These are phyloP conservation scores for Crepidodera aurea DNA, from an alignment of 2,888 invertebrate genomes.

Conservation along the genomic window DNA sequence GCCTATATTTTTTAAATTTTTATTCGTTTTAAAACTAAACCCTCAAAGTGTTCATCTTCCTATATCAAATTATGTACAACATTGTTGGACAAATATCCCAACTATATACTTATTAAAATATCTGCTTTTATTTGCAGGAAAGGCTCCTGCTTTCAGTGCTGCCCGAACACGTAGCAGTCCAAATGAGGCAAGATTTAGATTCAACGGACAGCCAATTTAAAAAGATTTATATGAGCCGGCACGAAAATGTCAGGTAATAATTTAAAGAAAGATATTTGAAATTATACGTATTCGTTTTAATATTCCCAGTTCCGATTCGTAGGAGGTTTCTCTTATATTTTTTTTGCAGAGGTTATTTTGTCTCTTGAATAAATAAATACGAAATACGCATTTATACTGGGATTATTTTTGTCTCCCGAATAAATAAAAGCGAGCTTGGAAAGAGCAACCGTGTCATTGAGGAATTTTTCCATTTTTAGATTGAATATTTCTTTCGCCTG, in stretches of 20 bases:
- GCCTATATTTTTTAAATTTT: too few relatives aligned
- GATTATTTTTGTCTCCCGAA: too few relatives aligned
- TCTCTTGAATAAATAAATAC: neutral
- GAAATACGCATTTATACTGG: too few relatives aligned
- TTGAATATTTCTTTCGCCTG: too few relatives aligned
- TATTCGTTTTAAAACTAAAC: too few relatives aligned
- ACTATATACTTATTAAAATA: too few relatives aligned
- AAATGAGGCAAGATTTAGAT: conserved; percentile 94
- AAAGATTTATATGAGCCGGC: conserved; percentile 96
- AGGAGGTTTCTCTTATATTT: neutral
- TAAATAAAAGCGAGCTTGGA: too few relatives aligned
- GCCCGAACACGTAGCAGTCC: conserved; percentile 95
- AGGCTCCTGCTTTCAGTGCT: conserved; percentile 89
- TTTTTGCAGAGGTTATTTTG: neutral
- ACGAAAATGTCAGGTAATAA: conserved; percentile 91
- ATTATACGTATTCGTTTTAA: neutral
- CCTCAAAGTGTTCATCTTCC: too few relatives aligned
- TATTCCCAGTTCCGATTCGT: neutral
- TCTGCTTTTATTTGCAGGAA: conserved; percentile 77
- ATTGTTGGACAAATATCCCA: too few relatives aligned
- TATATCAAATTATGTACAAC: too few relatives aligned
- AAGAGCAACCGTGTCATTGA: too few relatives aligned
- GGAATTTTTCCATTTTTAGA: too few relatives aligned
- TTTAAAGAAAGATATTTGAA: neutral
- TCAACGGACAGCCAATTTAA: conserved; percentile 93